phyloP scores from a whole-genome alignment of 2,113 vertebrate genomes.

The Corvus cornix region DNA sequence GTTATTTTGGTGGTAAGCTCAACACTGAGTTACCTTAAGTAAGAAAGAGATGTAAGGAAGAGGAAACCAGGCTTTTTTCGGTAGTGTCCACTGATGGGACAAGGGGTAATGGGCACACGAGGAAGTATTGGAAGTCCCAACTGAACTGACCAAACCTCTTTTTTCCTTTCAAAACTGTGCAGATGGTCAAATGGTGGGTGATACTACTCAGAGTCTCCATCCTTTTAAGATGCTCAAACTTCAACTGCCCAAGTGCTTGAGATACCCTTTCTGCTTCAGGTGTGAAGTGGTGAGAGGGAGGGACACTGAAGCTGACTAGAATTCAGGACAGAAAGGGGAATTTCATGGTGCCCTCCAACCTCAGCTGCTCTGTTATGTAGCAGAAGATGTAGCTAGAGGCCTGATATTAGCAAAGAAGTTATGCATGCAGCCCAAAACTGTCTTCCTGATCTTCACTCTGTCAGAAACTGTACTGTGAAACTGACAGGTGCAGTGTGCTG shows the following conservation, averaged over 20 bases:
- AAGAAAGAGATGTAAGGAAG: background rate
- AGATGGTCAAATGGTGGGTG: background rate
- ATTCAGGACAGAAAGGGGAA: background rate
- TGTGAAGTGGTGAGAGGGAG: background rate
- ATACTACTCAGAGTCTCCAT: background rate
- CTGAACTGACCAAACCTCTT: background rate
- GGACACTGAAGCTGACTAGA: background rate
- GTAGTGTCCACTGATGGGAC: background rate
- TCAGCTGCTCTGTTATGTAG: background rate
- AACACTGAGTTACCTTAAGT: background rate
- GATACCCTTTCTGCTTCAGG: background rate
- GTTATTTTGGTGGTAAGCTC: background rate
- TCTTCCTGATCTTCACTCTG: background rate
- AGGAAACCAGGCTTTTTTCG: background rate
- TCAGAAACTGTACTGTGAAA: background rate
- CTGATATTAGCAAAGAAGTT: background rate
- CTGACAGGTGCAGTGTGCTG: background rate
- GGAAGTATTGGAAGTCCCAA: background rate
- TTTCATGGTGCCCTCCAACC: background rate
- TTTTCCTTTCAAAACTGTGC: background rate
- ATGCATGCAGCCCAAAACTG: background rate
- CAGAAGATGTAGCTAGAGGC: background rate
- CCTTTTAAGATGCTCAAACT: background rate
- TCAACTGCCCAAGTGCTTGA: background rate
- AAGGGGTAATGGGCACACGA: fast-evolving